A percentile compares a stretch with the other conserved stretches of the same genome.
These are phyloP conservation scores for Genyomyrus donnyi DNA, from an alignment of 2,113 vertebrate species.

Conservation along the genomic window DNA sequence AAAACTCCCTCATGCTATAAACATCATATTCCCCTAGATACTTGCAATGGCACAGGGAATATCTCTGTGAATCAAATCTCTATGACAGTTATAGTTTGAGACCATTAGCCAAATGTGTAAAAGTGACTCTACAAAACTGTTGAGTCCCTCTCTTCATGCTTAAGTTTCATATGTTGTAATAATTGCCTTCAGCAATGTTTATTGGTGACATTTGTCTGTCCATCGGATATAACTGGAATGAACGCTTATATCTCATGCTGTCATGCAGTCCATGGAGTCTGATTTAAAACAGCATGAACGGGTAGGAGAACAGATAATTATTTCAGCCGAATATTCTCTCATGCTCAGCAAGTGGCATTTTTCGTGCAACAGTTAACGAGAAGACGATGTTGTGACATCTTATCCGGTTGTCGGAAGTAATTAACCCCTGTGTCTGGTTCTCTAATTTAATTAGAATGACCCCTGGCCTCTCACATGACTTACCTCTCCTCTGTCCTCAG, in stretches of 20 bases:
- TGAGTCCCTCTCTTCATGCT: not conserved
- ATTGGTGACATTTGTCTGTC: not conserved
- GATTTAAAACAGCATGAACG: not conserved
- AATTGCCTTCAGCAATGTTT: not conserved
- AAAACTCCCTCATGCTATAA: not conserved
- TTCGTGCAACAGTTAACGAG: not conserved
- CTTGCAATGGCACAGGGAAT: not conserved
- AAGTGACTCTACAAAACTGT: not conserved
- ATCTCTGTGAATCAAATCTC: not conserved
- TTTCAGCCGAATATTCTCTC: not conserved
- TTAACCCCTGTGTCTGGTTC: constrained; percentile 59
- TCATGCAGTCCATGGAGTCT: not conserved
- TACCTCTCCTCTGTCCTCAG: constrained; percentile 60
- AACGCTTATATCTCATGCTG: not conserved
- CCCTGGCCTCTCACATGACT: constrained; percentile 57
- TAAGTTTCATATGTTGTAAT: not conserved
- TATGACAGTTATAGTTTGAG: not conserved
- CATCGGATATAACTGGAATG: not conserved
- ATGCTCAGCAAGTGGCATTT: not conserved
- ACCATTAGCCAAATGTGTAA: not conserved
- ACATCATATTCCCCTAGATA: not conserved
- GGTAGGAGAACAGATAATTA: not conserved
- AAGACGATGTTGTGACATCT: constrained; percentile 31
- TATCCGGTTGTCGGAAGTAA: constrained; percentile 49
- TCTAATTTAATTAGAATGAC: constrained; percentile 66